phyloP scores from a whole-genome alignment of 2,888 invertebrate species.

The Proisotoma minuta region DNA sequence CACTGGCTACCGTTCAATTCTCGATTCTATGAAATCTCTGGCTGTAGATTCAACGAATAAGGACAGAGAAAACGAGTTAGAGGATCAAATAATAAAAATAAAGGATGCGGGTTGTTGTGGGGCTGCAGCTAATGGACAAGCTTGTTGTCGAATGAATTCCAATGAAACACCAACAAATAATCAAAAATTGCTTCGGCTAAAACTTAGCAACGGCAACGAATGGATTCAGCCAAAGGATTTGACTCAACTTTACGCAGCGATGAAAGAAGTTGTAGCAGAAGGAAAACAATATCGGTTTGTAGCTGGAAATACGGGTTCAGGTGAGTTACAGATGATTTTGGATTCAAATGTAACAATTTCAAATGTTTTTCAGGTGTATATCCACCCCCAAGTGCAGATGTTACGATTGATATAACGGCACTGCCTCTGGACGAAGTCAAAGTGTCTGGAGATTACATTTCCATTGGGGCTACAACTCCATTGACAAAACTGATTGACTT shows the following conservation, averaged over 20 bases:
- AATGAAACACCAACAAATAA: too few species aligned
- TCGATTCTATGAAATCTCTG: slow-evolving; percentile 73
- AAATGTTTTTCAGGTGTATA: background rate
- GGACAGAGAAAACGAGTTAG: too few species aligned
- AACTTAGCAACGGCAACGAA: background rate
- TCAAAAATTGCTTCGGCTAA: too few species aligned
- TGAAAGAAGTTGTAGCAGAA: background rate
- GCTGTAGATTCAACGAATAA: slow-evolving; percentile 60
- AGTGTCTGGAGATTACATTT: background rate
- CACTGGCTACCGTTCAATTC: slow-evolving; percentile 67
- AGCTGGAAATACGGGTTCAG: background rate
- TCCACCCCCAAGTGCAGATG: background rate
- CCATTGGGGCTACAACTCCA: background rate
- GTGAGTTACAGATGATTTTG: too few species aligned
- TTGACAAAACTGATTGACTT: background rate
- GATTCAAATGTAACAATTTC: too few species aligned
- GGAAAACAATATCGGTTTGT: background rate
- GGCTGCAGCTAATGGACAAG: too few species aligned
- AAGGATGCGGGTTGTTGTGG: too few species aligned
- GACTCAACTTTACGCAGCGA: background rate
- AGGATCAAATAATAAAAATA: too few species aligned
- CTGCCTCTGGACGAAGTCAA: background rate
- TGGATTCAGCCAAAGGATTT: background rate
- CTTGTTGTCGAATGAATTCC: too few species aligned
- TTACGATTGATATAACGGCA: background rate